phyloP scores from a whole-genome alignment of 2,797 vertebrate species.

The Mallotus villosus region DNA sequence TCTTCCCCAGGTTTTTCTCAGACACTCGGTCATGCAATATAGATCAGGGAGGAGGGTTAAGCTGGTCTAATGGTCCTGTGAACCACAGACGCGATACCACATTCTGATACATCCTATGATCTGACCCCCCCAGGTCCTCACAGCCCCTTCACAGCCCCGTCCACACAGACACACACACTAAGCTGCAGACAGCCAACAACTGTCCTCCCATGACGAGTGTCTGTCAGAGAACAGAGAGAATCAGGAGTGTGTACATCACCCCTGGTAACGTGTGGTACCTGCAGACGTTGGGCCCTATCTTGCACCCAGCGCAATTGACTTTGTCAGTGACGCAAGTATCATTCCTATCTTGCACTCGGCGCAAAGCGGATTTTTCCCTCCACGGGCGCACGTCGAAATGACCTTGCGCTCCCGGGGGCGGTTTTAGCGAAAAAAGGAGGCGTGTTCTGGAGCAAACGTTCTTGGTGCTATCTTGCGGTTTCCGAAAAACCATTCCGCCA shows the following conservation, averaged over 20 bases:
- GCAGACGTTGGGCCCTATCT: no score
- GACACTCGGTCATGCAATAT: conserved; percentile 61
- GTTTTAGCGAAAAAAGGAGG: no score
- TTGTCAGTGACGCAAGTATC: no score
- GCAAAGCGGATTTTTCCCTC: no score
- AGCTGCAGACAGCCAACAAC: neutral
- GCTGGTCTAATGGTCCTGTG: no score
- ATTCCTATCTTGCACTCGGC: no score
- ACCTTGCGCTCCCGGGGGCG: no score
- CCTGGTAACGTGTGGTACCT: conserved; percentile 10
- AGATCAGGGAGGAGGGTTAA: conserved; percentile 63
- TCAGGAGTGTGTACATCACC: neutral
- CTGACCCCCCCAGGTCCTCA: neutral
- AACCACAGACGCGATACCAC: conserved; percentile 20
- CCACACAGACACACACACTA: neutral
- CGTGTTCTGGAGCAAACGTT: no score
- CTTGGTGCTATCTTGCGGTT: no score
- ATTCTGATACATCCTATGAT: conserved; percentile 28
- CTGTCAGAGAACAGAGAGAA: neutral
- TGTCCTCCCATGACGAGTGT: neutral
- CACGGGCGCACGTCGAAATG: no score
- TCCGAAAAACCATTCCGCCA: no score
- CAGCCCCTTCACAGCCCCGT: conserved; percentile 38
- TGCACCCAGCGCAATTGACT: no score
- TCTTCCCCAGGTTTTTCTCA: conserved; percentile 39